Base-by-base conservation (phyloP, 2,113 vertebrate species). In the Hippocampus zosterae region DNA sequence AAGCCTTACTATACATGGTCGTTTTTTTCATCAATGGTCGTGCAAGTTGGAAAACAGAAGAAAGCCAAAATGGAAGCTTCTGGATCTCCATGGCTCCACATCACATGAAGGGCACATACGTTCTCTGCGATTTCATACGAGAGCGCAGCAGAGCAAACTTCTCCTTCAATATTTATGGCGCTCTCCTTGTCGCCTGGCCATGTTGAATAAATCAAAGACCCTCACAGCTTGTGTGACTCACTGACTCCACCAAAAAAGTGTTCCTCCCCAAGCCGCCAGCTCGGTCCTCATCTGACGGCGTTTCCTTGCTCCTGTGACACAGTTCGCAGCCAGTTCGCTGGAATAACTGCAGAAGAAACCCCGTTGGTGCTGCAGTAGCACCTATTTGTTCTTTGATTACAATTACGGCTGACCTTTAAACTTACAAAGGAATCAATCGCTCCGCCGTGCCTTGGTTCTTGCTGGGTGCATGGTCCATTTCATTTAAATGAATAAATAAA, bases 121-220 rank as follows among this genome's bases (percentile, higher is more conserved):
- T 84, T 85, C 81, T 85, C 85, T 78, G 75, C 79, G 85, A 91
- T 92, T 90, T 88, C 90, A 91, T 89, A 90, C 84, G 83, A 69
- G 78, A 85, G 82, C 29, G 50, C 74, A 42, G 77, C 66, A 82
- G 85, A 82, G 82, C 87, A 91, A 89, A 91, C 87, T 88, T 81
- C 76, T 84, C 75, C 79, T 92, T 88, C 86, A 92, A 92, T 91
- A 92, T 91, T 90, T 85, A 88, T 84, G 72, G 82, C 79, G 23
- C 80, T 77, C 81, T 84, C 61, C 83, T 82, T 87, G 80, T 83
- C 63, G 68, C 75, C 75, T 74, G 62, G 78, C 74, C 73, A 84
- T 86, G 69, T 90, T 88, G 80, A 89, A 91, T 86, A 87, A 89
- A 88, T 88, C 44, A 85, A 85, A 83, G 46, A 74, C 64, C 82